Percentiles rank a stretch among this genome's conserved stretches.
These are phyloP conservation scores for Molossus alvarezi DNA, from an alignment of 2,797 vertebrate species.

Conservation along the genomic window DNA sequence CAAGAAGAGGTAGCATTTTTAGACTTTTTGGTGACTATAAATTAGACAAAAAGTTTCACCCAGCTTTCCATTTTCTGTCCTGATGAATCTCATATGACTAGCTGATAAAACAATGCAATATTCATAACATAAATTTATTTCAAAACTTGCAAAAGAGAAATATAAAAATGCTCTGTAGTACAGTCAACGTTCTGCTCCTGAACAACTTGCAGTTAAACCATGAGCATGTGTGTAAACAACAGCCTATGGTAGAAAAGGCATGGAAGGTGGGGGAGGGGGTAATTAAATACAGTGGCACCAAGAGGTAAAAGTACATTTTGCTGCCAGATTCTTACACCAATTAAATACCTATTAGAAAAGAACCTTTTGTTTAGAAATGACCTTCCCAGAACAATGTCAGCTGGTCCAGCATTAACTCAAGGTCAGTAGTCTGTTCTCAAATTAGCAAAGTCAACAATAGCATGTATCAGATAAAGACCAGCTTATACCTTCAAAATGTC, in stretches of 20 bases:
- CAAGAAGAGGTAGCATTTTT: constrained; percentile 9
- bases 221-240: not conserved
- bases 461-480: constrained; percentile 79
- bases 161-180: constrained; percentile 25
- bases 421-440: constrained; percentile 81
- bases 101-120: constrained; percentile 62
- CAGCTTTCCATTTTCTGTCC: constrained; percentile 41
- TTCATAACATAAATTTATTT: constrained; percentile 56
- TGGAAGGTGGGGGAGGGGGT: constrained; percentile 62
- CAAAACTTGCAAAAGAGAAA: constrained; percentile 65
- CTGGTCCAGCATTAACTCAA: constrained; percentile 66
- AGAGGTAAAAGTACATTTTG: constrained; percentile 90
- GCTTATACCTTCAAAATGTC: constrained; percentile 75
- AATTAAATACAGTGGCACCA: constrained; percentile 90
- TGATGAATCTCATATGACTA: not conserved
- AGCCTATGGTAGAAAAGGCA: constrained; percentile 69
- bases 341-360: constrained; percentile 81
- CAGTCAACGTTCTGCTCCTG: constrained; percentile 42
- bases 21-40: constrained; percentile 2
- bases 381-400: constrained; percentile 82
- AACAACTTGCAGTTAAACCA: constrained; percentile 12
- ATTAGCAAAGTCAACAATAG: constrained; percentile 78
- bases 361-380: constrained; percentile 83
- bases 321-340: constrained; percentile 85
- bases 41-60: constrained; percentile 50